Base-by-base conservation (phyloP, 2,113 vertebrate genomes). In the Datnioides undecimradiatus region DNA sequence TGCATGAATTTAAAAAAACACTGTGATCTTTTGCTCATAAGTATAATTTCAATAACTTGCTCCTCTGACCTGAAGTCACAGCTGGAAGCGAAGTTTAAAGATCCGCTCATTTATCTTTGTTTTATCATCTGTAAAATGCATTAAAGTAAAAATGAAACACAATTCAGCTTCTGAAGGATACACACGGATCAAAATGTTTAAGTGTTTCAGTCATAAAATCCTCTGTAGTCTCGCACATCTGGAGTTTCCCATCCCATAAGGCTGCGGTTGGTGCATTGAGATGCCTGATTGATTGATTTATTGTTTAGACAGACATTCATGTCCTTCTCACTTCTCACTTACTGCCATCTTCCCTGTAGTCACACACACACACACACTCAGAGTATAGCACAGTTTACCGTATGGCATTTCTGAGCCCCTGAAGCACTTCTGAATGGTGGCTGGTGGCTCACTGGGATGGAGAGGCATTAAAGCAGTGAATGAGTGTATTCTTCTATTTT, bases 401-500 rank as follows among this genome's bases (percentile, higher is more conserved):
- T 85, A 80, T 83, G 84, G 76, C 70, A 76, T 77, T 72, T 68
- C 67, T 3, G 33, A 76, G 68, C 75, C 65, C 78, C 60, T 66
- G 74, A 84, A 86, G 75, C 70, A 71, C 67, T 77, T 80, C 21
- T 66, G 65, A 83, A 60, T 83, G 73, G 69, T 43, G 54, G 79
- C 72, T 68, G 66, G 45, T 72, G 68, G 69, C 85, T 85, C 54
- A 46, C 79, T 77, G 68, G 76, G 58, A 85, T 72, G 40, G 25
- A 55, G 57, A 86, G 64, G 75, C 87, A 87, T 85, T 85, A 78
- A 82, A 73, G 52, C 64, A 8, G 19, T 73, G 59, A 85, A 66
- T 84, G 63, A 81, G 63, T 79, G 60, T 77, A 48, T 75, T 79
- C 31, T 81, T 89, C 59, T 93, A 29, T 92, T 93, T 91, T 73